Conservation (phyloP, 2,113 vertebrate species). For the Psilopsiagon aurifrons region DNA sequence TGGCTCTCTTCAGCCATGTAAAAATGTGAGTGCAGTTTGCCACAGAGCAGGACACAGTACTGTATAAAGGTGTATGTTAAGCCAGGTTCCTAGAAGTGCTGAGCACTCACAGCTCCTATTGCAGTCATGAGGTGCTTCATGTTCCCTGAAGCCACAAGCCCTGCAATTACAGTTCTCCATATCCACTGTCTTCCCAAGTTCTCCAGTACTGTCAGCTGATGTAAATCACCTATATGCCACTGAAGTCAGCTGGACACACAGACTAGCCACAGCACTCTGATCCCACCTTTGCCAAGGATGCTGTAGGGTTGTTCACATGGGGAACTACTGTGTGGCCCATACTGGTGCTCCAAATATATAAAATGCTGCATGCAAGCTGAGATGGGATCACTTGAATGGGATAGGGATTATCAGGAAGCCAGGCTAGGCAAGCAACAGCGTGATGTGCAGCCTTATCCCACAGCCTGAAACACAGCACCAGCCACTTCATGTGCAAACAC, state of each 20-base stretch:
- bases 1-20: not conserved
- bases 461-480: not conserved
- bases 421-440: not conserved
- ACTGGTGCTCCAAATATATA: not conserved
- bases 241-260: not conserved
- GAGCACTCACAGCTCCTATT: not conserved
- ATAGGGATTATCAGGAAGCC: not conserved
- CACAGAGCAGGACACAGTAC: not conserved
- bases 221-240: not conserved
- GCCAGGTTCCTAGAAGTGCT: not conserved
- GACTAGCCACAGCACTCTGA: not conserved
- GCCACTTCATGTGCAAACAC: not conserved
- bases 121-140: not conserved
- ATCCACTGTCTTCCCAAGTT: not conserved
- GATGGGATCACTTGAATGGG: not conserved
- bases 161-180: not conserved
- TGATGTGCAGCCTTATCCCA: not conserved
- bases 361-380: slow-evolving; percentile 5
- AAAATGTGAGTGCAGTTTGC: not conserved
- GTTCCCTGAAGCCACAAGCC: not conserved
- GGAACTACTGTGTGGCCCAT: not conserved
- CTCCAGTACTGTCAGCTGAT: not conserved
- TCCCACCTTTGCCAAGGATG: not conserved
- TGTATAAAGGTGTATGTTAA: not conserved
- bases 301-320: not conserved